Evolutionary conservation across 2,797 vertebrate species (phyloP), one percentile per base, ranked within the genome.

Genomic region (Manis crassicaudata): DNA sequence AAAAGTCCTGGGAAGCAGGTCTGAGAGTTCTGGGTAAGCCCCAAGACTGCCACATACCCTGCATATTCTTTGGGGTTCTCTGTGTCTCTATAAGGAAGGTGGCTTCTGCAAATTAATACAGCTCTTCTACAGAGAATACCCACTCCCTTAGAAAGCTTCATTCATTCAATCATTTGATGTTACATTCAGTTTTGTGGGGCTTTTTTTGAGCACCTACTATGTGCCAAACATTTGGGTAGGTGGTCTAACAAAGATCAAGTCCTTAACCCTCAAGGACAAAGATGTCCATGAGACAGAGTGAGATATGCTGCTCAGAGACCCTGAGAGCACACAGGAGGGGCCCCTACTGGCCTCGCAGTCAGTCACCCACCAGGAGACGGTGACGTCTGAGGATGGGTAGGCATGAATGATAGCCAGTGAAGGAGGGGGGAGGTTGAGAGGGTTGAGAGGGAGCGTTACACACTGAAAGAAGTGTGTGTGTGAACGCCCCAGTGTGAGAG

Each of bases 131-230:
- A 92, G 63, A 85, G 37, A 90, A 43, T 2, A 23, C 35, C 17
- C 5, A 9, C 43, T 68, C 32, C n/a, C 7, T 52, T 43, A 60
- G 58, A 84, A 58, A 90, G 5, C 0, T 37, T 35, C 6, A 0
- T 23, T 62, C 54, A 56, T 40, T 63, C 32, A 18, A 1, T 40
- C 5, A 0, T 67, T 32, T 62, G 11, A 40, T 76, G 25, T 76
- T 63, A n/a, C 17, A 40, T 88, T 54, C 46, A 21, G 21, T 75
- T 75, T 46, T 46, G 46, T 46, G 46, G 10, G 46, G 9, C 60
- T 50, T 60, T 92, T 96, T 40, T 94, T 82, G 68, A 95, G 58
- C 23, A 83, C 32, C 54, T 84, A 40, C 27, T 68, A 21, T 62
- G 35, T 82, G 77, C 73, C 67, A 94, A 50, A 56, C 76, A 46